Evolutionary conservation across 2,797 vertebrate species (phyloP).

Genomic region (Champsocephalus esox): DNA sequence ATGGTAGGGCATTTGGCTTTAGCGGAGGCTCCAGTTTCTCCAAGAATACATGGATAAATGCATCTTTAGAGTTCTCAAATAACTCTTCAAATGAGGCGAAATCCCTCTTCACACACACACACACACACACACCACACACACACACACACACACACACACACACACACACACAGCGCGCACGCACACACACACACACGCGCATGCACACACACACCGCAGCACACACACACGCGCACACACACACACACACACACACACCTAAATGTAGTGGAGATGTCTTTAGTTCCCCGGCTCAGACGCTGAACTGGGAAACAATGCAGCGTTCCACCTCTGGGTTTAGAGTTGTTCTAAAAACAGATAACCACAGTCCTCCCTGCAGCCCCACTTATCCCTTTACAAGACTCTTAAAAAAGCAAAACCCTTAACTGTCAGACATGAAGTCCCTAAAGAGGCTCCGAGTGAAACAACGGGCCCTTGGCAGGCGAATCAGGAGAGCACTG

Average conservation of each 20-base stretch:
- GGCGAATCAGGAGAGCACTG: constrained; percentile 32
- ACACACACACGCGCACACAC: neutral
- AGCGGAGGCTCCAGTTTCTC: neutral
- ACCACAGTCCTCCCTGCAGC: constrained; percentile 40
- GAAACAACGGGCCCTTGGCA: constrained; percentile 57
- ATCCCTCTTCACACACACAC: neutral
- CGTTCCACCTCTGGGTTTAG: constrained; percentile 17
- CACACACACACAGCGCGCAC: neutral
- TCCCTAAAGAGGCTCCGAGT: constrained; percentile 29
- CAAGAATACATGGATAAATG: neutral
- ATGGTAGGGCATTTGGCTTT: no score
- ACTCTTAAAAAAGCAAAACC: neutral
- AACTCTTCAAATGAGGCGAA: neutral
- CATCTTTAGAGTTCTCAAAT: neutral
- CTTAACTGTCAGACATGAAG: constrained; percentile 39
- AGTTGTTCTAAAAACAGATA: constrained; percentile 21
- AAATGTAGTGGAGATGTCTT: neutral
- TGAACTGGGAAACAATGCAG: constrained; percentile 24
- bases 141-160: no score
- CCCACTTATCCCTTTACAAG: constrained; percentile 40
- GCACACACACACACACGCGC: neutral
- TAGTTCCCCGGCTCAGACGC: constrained; percentile 14
- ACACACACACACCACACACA: no score
- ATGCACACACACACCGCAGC: no score
- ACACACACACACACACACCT: neutral